Evolutionary conservation across 2,113 vertebrate genomes (phyloP).

Genomic region (Tetrao urogallus): DNA sequence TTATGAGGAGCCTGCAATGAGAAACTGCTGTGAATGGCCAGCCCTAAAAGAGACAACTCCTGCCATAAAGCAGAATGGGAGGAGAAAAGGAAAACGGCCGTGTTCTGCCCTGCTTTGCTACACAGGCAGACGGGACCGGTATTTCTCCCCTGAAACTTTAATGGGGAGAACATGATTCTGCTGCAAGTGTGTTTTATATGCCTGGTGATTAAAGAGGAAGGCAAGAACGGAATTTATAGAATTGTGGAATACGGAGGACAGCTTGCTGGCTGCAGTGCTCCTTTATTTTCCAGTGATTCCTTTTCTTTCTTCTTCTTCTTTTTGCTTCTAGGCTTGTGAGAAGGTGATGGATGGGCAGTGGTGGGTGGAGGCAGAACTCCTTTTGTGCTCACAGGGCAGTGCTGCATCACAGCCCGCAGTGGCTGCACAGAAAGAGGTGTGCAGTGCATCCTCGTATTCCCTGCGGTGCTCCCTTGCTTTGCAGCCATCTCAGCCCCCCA

Average conservation of each 20-base stretch:
- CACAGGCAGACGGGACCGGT: conserved; percentile 52
- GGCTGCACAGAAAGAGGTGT: neutral
- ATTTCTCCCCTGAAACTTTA: conserved; percentile 62
- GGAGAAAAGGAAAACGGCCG: neutral
- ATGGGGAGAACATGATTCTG: conserved; percentile 51
- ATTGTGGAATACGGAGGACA: conserved; percentile 34
- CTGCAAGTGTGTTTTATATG: conserved; percentile 38
- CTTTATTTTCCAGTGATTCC: conserved; percentile 58
- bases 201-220: conserved; percentile 48
- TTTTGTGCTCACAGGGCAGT: neutral
- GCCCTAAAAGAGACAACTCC: conserved; percentile 23
- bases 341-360: conserved; percentile 26
- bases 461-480: neutral
- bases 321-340: conserved; percentile 30
- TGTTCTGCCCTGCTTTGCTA: conserved; percentile 51
- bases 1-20: neutral
- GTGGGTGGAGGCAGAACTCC: conserved; percentile 1
- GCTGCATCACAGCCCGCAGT: neutral
- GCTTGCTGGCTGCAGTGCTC: conserved; percentile 44
- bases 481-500: neutral
- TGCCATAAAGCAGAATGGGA: conserved; percentile 18
- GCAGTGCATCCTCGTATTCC: neutral
- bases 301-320: conserved; percentile 28
- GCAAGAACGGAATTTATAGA: conserved; percentile 57
- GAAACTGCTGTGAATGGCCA: conserved; percentile 47